A percentile compares a stretch with the other conserved stretches of the same genome.
Conservation (phyloP, 2,113 vertebrate genomes). For the Chamaetylas fuelleborni region DNA sequence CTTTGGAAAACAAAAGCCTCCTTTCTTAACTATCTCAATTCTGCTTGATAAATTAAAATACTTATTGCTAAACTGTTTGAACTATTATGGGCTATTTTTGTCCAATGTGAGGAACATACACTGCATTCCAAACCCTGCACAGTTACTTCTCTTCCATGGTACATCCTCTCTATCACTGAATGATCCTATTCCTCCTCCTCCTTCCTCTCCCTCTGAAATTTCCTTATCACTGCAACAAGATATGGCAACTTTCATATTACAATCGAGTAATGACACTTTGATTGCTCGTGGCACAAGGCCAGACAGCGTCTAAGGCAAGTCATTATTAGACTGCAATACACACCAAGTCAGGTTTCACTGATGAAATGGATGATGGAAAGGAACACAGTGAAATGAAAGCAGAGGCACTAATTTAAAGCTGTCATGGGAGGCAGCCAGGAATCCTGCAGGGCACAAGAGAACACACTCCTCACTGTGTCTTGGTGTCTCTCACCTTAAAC, state of each 20-base stretch:
- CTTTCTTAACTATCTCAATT: neutral
- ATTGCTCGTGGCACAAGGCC: constrained; percentile 1
- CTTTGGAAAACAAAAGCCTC: neutral
- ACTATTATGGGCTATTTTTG: neutral
- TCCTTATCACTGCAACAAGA: neutral
- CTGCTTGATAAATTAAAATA: neutral
- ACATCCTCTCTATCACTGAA: neutral
- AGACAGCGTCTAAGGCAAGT: constrained; percentile 22
- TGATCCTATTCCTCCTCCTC: neutral
- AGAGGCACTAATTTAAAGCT: neutral
- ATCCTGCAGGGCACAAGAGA: neutral
- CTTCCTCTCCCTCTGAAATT: neutral
- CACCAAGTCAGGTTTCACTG: neutral
- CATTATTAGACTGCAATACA: neutral
- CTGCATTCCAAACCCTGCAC: neutral
- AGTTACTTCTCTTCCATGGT: neutral
- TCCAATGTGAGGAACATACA: neutral
- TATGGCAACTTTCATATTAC: neutral
- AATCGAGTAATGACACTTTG: neutral
- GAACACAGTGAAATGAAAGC: neutral
- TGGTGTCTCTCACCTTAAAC: neutral
- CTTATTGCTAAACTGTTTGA: neutral
- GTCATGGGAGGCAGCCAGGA: neutral
- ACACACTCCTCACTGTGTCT: neutral
- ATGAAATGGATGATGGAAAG: neutral